Base-by-base conservation (phyloP, 53 echinoderm and acorn worm genomes). In the Echinometra lucunter region DNA sequence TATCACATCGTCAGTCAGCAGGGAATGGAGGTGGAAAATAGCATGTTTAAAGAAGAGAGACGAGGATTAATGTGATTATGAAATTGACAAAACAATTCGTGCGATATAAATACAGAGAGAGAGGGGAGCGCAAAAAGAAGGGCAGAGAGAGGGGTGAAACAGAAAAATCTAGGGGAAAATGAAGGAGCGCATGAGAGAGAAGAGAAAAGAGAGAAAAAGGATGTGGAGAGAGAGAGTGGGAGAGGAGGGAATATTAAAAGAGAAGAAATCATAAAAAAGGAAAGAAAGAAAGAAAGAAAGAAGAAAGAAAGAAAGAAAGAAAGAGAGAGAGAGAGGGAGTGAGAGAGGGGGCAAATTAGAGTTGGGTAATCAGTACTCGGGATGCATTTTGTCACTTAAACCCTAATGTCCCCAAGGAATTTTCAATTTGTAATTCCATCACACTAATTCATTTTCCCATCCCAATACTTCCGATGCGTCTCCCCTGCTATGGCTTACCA, bases 1-100 rank as follows among this genome's bases (percentile, higher is more conserved):
- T 85, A 85, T 85, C 13, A 49, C 28, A 28, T 45, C 49, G 49
- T 85, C 85, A 49, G 49, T 85, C 85, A 85, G 30, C 85, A 16
- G 49, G 85, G 5, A 45, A 49, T 19, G 49, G 49, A 19, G 47
- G 30, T 28, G 85, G 49, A 49, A 49, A 49, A 49, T 47, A 4
- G 45, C 12, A 40, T 81, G 42, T 44, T 44, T 0, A 72, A 42
- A 19, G 45, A n/a, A 81, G 17, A 81, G 81, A 81, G 81, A 0
- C 19, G 85, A 85, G 85, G 53, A 85, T 12, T 30, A 30, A 49
- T 53, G 85, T 15, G 85, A 85, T 85, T 49, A 42, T 42, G 49
- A n/a, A 45, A 49, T 18, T 10, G 47, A 49, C 85, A 85, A 30
- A 85, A 85, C 85, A 45, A 85, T 19, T 85, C 49, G 53, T 3